Percentiles rank a stretch among this genome's conserved stretches.
Evolutionary conservation across 2,797 vertebrate genomes (phyloP).

Genomic region (Falco peregrinus): DNA sequence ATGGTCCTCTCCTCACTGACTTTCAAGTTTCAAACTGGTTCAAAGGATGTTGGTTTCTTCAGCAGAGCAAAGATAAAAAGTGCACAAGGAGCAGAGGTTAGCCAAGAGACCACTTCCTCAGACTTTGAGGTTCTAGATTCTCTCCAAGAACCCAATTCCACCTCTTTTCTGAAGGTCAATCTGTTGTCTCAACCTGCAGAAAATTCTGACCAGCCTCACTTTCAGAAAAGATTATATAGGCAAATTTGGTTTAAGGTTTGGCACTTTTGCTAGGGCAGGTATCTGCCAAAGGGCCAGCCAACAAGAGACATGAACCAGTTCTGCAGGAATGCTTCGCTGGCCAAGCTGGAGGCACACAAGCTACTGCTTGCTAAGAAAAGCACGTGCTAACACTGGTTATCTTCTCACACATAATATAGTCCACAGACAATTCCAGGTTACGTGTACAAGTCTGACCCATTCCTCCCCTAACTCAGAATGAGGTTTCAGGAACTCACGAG

Average conservation of each 20-base stretch:
- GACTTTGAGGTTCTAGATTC: not conserved
- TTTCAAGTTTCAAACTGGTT: conserved; percentile 24
- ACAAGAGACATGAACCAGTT: not conserved
- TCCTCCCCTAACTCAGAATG: not conserved
- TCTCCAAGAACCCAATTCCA: not conserved
- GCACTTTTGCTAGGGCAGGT: conserved; percentile 43
- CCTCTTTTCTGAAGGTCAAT: not conserved
- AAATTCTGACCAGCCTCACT: not conserved
- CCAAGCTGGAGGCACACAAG: not conserved
- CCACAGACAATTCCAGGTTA: not conserved
- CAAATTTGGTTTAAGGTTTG: conserved; percentile 49
- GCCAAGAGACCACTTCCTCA: not conserved
- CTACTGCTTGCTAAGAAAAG: not conserved
- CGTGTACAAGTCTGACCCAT: not conserved
- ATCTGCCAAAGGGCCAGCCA: not conserved
- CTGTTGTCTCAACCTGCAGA: not conserved
- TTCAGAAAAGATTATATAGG: not conserved
- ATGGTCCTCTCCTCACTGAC: conserved; percentile 50
- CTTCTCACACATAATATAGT: not conserved
- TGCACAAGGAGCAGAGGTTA: conserved; percentile 51
- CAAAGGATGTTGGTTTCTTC: conserved; percentile 31
- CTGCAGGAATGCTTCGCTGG: not conserved
- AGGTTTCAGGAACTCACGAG: not conserved
- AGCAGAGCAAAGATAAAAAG: conserved; percentile 53
- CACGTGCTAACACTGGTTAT: not conserved